Evolutionary conservation across 2,113 vertebrate genomes (phyloP).

Genomic region (Cathartes aura): DNA sequence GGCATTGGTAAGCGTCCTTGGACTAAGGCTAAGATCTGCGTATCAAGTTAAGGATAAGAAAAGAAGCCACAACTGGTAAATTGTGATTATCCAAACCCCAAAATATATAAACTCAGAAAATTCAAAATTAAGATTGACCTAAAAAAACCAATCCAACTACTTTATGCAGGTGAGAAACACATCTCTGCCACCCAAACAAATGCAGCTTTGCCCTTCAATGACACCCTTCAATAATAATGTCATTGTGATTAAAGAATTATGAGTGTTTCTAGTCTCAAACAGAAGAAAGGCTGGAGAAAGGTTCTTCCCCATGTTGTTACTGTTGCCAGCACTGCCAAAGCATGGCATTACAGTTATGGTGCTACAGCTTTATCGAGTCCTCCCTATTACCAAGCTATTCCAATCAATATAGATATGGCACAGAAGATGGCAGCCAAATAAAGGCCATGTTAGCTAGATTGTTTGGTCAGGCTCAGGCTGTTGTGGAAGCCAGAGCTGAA

Average conservation of each 20-base stretch:
- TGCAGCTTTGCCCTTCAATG: not conserved
- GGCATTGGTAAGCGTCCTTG: not conserved
- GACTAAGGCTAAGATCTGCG: not conserved
- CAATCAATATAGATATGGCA: rapidly evolving
- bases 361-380: not conserved
- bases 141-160: not conserved
- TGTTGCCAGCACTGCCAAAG: not conserved
- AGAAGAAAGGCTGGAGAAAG: not conserved
- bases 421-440: not conserved
- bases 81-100: not conserved
- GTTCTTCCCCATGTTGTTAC: not conserved
- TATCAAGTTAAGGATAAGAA: not conserved
- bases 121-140: not conserved
- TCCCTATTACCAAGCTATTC: not conserved
- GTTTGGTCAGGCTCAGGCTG: not conserved
- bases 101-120: not conserved
- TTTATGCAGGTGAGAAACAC: not conserved
- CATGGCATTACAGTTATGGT: not conserved
- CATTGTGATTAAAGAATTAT: not conserved
- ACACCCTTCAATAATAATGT: not conserved
- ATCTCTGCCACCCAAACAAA: not conserved
- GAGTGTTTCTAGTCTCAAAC: not conserved
- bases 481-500: not conserved
- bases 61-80: not conserved
- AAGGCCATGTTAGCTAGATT: not conserved